A percentile compares a stretch with the other conserved stretches of the same genome.
Evolutionary conservation across 1,140 invertebrate species (phyloP).

Genomic region (Anoplophora glabripennis): DNA sequence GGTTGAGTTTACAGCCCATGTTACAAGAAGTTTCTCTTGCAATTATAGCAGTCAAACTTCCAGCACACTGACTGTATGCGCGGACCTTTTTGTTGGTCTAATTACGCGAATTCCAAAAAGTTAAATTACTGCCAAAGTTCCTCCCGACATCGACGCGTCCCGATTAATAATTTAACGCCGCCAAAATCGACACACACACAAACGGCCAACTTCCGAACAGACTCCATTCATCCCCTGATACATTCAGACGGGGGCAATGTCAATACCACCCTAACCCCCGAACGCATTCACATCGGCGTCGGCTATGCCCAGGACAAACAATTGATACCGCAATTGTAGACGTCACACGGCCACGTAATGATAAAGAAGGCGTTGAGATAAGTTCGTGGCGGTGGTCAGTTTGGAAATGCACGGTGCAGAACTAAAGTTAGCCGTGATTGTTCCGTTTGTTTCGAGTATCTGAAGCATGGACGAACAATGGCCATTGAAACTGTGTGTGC

Average conservation of each 20-base stretch:
- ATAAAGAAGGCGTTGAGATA: constrained; percentile 20
- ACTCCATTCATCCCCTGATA: too few relatives aligned
- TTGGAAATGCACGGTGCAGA: constrained; percentile 33
- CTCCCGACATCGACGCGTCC: too few relatives aligned
- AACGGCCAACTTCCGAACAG: too few relatives aligned
- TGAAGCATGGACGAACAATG: constrained; percentile 36
- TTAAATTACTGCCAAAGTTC: too few relatives aligned
- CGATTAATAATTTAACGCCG: too few relatives aligned
- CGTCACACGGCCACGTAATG: constrained; percentile 16
- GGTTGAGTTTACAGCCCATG: too few relatives aligned
- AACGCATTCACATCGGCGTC: constrained; percentile 10
- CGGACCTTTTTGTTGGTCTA: too few relatives aligned
- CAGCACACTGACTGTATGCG: too few relatives aligned
- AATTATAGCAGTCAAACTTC: constrained; percentile 5
- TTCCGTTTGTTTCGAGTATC: constrained; percentile 30
- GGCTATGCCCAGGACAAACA: constrained; percentile 13
- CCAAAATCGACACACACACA: too few relatives aligned
- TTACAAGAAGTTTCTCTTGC: not conserved
- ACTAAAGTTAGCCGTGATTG: constrained; percentile 35
- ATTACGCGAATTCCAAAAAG: too few relatives aligned
- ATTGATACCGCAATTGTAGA: constrained; percentile 21
- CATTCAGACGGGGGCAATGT: constrained; percentile 2
- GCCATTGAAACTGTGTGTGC: constrained; percentile 29
- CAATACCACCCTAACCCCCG: constrained; percentile 9
- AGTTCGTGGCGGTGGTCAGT: constrained; percentile 25